A percentile compares a stretch with the other conserved stretches of the same genome.
phyloP scores from a whole-genome alignment of 2,888 invertebrate species.

The Andrena praecox region DNA sequence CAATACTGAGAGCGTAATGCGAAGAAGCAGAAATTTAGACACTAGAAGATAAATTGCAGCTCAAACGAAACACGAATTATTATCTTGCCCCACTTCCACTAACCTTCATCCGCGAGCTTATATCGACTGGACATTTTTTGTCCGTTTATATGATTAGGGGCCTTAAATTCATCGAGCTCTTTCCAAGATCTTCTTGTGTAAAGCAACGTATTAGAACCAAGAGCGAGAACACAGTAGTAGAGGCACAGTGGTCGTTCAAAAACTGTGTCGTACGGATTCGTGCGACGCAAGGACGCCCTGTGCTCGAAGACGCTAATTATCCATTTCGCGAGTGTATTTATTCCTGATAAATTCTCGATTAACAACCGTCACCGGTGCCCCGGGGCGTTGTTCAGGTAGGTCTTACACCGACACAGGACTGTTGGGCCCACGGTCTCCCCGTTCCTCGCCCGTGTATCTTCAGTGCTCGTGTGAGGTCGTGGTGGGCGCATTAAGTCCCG shows the following conservation, averaged over 20 bases:
- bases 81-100: too few relatives aligned
- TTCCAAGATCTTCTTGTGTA: too few relatives aligned
- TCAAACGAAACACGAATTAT: too few relatives aligned
- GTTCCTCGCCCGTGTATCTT: slow-evolving; percentile 31
- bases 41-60: too few relatives aligned
- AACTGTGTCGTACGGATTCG: not conserved
- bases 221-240: slow-evolving; percentile 1
- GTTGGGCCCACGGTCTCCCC: not conserved
- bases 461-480: slow-evolving; percentile 66
- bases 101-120: too few relatives aligned
- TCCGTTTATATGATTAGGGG: too few relatives aligned
- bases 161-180: too few relatives aligned
- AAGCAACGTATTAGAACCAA: too few relatives aligned
- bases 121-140: too few relatives aligned
- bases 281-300: not conserved
- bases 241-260: not conserved
- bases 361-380: slow-evolving; percentile 31
- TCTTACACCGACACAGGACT: slow-evolving; percentile 18
- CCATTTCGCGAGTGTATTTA: slow-evolving; percentile 55
- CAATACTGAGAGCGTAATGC: too few relatives aligned
- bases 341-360: slow-evolving; percentile 53
- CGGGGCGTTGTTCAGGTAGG: slow-evolving; percentile 42
- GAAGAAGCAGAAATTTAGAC: too few relatives aligned
- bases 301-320: slow-evolving; percentile 16
- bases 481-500: slow-evolving; percentile 50